phyloP scores from a whole-genome alignment of 2,113 vertebrate species.

The Spilogale gracilis region DNA sequence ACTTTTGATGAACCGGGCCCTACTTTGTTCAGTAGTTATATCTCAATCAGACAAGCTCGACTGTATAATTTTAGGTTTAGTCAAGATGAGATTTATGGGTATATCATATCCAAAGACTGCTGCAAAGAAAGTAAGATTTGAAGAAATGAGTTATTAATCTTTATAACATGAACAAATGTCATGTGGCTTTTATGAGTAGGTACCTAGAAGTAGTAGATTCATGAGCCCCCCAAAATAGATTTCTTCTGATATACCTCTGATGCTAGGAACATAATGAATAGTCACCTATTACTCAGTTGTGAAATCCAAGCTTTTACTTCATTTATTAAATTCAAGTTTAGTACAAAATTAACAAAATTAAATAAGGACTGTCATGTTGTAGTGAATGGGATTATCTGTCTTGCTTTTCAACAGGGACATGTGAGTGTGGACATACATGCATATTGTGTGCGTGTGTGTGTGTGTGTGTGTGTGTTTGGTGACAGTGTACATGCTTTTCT shows the following conservation, averaged over 20 bases:
- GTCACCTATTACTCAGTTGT: constrained; percentile 81
- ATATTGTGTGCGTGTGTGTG: not conserved
- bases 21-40: constrained; percentile 78
- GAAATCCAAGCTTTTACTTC: constrained; percentile 71
- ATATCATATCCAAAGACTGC: constrained; percentile 74
- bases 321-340: constrained; percentile 77
- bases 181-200: constrained; percentile 78
- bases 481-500: not conserved
- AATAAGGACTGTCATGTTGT: constrained; percentile 20
- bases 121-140: constrained; percentile 76
- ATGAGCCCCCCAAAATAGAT: constrained; percentile 81
- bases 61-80: constrained; percentile 82
- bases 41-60: constrained; percentile 82
- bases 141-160: constrained; percentile 83
- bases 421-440: not conserved
- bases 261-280: constrained; percentile 79
- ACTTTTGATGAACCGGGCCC: constrained; percentile 81
- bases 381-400: not conserved
- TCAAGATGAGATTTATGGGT: constrained; percentile 82
- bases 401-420: not conserved
- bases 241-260: constrained; percentile 72
- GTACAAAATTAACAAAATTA: constrained; percentile 63
- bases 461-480: not conserved
- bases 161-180: constrained; percentile 82
- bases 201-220: constrained; percentile 77